Evolutionary conservation across 2,113 vertebrate species (phyloP), one percentile per base, ranked within the genome.

Genomic region (Odontesthes bonariensis): DNA sequence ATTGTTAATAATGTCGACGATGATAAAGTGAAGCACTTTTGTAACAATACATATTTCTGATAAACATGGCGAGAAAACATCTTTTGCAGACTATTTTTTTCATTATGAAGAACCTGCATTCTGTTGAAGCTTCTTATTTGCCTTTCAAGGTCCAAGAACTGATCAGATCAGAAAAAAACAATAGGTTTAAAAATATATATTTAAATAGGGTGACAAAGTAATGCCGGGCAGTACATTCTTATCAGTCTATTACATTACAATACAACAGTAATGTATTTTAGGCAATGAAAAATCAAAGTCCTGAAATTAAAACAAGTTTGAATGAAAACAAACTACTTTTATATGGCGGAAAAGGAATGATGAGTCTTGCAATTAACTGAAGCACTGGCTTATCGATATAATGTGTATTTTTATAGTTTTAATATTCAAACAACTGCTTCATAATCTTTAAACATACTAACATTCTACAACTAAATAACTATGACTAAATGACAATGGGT

Each of bases 11-110:
- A 55, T 62, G 23, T 33, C 23, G 19, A 13, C 27, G 31, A 53
- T 51, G 31, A 52, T 69, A 69, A 55, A 38, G 20, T 35, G 62
- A 52, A 59, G 32, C 22, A 49, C 49, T 56, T 40, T 31, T 62
- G 23, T 46, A 65, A 16, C 31, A 57, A 58, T 31, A 53, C 13
- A 44, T 8, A 23, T 32, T 3, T 20, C 10, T 16, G 44, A 46
- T 16, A 4, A 40, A 35, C 46, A 72, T 54, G 46, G n/a, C 13
- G 33, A 42, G 53, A 42, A 42, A 33, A 20, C 64, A 55, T 52
- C 10, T 32, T 70, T 69, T 32, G 55, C 35, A 10, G 35, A 7
- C 6, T 38, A 8, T 2, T 38, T 38, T 33, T 14, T 31, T 71
- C 20, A 52, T 19, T 38, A 9, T n/a, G n/a, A 52, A 23, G 68